phyloP scores from a whole-genome alignment of 2,797 vertebrate genomes.

The Eospalax fontanierii region DNA sequence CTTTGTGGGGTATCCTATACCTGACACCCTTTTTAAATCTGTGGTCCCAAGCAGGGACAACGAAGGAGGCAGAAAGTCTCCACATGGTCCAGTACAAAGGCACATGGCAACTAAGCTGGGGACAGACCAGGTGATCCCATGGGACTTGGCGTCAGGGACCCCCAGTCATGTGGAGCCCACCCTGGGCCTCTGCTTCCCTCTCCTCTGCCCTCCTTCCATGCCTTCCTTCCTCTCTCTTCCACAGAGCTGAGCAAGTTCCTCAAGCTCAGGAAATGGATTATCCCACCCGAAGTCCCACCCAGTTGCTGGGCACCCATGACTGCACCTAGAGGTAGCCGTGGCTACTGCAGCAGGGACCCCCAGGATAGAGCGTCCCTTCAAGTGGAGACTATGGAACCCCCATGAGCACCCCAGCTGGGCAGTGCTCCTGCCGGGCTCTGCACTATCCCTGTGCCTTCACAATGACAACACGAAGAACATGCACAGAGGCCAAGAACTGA shows the following conservation, averaged over 20 bases:
- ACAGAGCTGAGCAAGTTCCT: not conserved
- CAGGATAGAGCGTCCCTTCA: too few species aligned
- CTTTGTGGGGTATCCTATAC: not conserved
- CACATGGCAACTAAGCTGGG: fast-evolving
- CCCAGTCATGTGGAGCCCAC: fast-evolving
- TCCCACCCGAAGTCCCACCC: fast-evolving
- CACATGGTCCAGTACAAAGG: too few species aligned
- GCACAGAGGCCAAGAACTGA: not conserved
- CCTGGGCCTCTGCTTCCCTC: fast-evolving
- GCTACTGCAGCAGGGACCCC: not conserved
- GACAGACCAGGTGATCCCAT: not conserved
- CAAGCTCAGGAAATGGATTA: not conserved
- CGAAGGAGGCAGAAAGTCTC: not conserved
- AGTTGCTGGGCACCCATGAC: fast-evolving
- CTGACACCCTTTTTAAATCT: not conserved
- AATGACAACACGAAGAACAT: not conserved
- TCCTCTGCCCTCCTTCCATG: not conserved
- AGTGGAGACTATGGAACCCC: too few species aligned
- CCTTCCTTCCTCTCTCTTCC: not conserved
- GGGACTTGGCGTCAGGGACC: not conserved
- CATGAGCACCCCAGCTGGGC: not conserved
- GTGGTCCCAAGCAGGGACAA: fast-evolving
- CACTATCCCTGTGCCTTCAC: fast-evolving
- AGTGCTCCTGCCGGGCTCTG: fast-evolving
- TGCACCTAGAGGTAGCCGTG: too few species aligned